These are phyloP conservation scores for Kradibia gibbosae DNA, from an alignment of 1,140 invertebrate genomes.

Conservation along the genomic window DNA sequence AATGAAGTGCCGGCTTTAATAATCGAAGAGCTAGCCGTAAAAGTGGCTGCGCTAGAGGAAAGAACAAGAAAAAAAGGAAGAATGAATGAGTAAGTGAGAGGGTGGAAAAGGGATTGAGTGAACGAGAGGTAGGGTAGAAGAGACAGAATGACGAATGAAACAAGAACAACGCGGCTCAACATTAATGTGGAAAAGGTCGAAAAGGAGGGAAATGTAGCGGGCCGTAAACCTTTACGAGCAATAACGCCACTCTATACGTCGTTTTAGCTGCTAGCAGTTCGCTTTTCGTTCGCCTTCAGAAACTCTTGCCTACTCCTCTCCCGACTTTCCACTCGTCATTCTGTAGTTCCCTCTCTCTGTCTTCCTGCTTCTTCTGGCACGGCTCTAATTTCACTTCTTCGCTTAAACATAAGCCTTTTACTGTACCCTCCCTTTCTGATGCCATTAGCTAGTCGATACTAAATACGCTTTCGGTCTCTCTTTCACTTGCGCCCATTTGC, in stretches of 20 bases:
- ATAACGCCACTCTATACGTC: constrained; percentile 37
- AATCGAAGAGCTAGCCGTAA: constrained; percentile 37
- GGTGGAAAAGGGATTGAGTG: background rate
- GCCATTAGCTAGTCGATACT: constrained; percentile 15
- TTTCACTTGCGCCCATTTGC: background rate
- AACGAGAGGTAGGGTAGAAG: constrained; percentile 25
- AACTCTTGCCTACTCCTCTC: background rate
- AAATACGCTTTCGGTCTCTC: background rate
- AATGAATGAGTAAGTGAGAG: background rate
- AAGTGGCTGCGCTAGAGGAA: constrained; percentile 54
- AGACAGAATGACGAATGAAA: constrained; percentile 54
- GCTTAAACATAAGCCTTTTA: background rate
- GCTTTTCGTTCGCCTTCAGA: constrained; percentile 7
- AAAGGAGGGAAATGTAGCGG: constrained; percentile 40
- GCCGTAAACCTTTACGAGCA: constrained; percentile 44
- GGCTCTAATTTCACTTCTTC: background rate
- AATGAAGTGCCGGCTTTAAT: constrained; percentile 42
- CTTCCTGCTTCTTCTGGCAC: background rate
- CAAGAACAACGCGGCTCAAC: constrained; percentile 22
- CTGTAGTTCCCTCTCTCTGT: constrained; percentile 14
- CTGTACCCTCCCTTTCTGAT: background rate
- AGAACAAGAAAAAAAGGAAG: background rate
- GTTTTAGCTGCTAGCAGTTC: constrained; percentile 23
- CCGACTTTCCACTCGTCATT: background rate
- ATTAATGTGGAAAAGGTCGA: constrained; percentile 32